Evolutionary conservation across 37 sponge, comb jelly and placozoan species (phyloP), one percentile per base, ranked within the genome.

Genomic region (Oscarella lobularis): DNA sequence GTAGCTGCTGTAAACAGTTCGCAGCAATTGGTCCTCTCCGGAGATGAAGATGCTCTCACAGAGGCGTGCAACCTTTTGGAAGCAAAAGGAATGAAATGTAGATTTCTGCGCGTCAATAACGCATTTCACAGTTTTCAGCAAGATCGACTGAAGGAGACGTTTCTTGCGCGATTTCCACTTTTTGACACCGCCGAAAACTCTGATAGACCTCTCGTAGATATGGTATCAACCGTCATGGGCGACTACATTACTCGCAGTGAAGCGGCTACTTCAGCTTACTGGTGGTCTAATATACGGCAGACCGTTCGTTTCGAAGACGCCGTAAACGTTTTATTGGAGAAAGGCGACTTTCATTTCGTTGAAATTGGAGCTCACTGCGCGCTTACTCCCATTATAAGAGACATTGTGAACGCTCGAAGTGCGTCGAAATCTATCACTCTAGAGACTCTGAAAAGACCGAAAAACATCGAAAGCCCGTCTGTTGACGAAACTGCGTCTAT

Each of bases 321-420:
- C 35, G 27, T 70, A 9, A 20, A 0, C 14, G 27, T 20, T 70
- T 14, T 70, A 9, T 31, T 31, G 37, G 27, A 70, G 14, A 20
- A 70, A n/a, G 73, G 35, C 27, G 14, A n/a, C 32, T 27, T 27
- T 27, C 60, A 48, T 20, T 29, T 70, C 27, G 27, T 70, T 20
- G 73, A 70, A 70, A 70, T 70, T 20, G 37, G 73, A n/a, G 35
- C 73, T 20, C 73, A 70, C 37, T 31, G 14, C 37, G 37, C 27
- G 0, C 73, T 70, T 20, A 14, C 20, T 14, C 35, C 73, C 27
- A 29, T 20, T 20, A 70, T 70, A 20, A 70, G 27, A 29, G 29
- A 31, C 14, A 70, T 35, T 27, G n/a, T n/a, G n/a, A n/a, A n/a
- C n/a, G 32, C 73, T 14, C 20, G 9, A 20, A 20, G 60, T 27